Conservation (phyloP, 2,888 invertebrate genomes). For the Halictus ligatus region DNA sequence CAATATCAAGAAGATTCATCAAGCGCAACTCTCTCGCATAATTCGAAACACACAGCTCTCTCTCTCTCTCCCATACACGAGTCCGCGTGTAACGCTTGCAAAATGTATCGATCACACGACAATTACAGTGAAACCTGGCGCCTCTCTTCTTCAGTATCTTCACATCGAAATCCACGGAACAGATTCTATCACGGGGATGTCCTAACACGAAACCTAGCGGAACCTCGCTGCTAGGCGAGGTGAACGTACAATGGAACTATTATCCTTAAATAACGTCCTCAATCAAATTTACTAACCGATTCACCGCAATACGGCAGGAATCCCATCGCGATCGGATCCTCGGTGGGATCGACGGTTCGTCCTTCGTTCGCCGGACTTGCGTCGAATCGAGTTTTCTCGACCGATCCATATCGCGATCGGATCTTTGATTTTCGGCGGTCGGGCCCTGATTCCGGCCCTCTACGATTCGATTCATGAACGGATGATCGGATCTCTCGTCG, state of each 20-base stretch:
- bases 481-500: slow-evolving; percentile 14
- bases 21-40: not conserved
- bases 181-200: slow-evolving; percentile 11
- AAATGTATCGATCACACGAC: slow-evolving; percentile 9
- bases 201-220: slow-evolving; percentile 27
- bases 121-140: slow-evolving; percentile 3
- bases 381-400: slow-evolving; percentile 52
- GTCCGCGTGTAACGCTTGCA: not conserved
- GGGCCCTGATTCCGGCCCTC: not conserved
- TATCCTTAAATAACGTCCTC: slow-evolving; percentile 46
- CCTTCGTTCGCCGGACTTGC: not conserved
- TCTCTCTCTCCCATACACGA: not conserved
- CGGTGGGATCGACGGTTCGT: not conserved
- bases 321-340: slow-evolving; percentile 15
- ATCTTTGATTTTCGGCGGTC: slow-evolving; percentile 3
- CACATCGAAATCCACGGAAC: not conserved
- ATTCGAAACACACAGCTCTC: not conserved
- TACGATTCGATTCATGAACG: slow-evolving; percentile 9
- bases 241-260: slow-evolving; percentile 34
- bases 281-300: slow-evolving; percentile 64
- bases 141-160: not conserved
- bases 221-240: slow-evolving; percentile 32
- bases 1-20: slow-evolving; percentile 3
- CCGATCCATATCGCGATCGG: slow-evolving; percentile 22
- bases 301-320: slow-evolving; percentile 37